Evolutionary conservation across 2,888 invertebrate genomes (phyloP).

Genomic region (Lagria hirta): DNA sequence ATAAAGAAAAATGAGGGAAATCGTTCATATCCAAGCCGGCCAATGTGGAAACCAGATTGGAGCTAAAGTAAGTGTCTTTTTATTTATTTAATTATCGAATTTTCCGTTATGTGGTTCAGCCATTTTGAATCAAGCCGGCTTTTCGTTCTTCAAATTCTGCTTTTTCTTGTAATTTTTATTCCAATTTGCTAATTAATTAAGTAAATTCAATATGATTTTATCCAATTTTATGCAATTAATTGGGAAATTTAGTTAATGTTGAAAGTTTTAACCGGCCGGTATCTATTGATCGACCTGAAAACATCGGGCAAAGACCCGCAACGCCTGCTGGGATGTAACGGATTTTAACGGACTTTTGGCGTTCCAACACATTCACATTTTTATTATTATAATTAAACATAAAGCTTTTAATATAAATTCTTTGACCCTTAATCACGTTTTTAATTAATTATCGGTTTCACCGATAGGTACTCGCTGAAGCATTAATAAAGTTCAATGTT

Average conservation of each 20-base stretch:
- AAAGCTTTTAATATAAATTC: too few species aligned
- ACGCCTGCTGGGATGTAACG: not conserved
- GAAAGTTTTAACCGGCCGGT: conserved; percentile 37
- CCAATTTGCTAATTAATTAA: too few species aligned
- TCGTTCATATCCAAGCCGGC: conserved; percentile 85
- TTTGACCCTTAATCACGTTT: too few species aligned
- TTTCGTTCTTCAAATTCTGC: not conserved
- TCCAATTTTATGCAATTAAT: too few species aligned
- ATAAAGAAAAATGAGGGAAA: conserved; percentile 75
- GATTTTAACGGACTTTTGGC: too few species aligned
- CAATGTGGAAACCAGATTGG: conserved; percentile 84
- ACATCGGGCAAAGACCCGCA: conserved; percentile 23
- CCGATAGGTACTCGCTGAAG: too few species aligned
- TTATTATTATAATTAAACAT: too few species aligned
- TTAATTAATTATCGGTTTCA: too few species aligned
- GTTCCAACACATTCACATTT: too few species aligned
- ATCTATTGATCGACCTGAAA: conserved; percentile 38
- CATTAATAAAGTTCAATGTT: too few species aligned
- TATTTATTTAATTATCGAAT: not conserved
- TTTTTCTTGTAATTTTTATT: conserved; percentile 1
- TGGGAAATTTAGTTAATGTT: too few species aligned
- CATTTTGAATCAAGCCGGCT: conserved; percentile 17
- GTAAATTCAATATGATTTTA: too few species aligned
- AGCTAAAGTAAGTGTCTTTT: conserved; percentile 70
- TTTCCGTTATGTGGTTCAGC: conserved; percentile 10